phyloP scores from a whole-genome alignment of 2,113 vertebrate species.

The Pelmatolapia mariae region DNA sequence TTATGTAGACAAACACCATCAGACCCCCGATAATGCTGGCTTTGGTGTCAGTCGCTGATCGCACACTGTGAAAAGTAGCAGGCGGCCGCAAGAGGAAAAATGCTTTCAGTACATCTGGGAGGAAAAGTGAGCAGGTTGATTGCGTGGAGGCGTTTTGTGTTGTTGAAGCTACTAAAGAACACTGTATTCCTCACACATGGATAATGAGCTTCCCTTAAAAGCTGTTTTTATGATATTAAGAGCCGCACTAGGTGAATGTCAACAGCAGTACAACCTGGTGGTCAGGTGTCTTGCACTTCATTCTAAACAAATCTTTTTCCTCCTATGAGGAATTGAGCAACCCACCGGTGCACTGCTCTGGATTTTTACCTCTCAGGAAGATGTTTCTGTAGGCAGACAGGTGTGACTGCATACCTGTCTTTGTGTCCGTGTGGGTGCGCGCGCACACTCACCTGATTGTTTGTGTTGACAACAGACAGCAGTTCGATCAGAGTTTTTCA shows the following conservation, averaged over 20 bases:
- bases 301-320: background rate
- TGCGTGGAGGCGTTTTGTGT: background rate
- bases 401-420: conserved; percentile 38
- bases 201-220: background rate
- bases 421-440: background rate
- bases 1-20: background rate
- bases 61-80: conserved; percentile 49
- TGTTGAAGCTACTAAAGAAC: background rate
- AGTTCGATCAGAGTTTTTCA: background rate
- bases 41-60: conserved; percentile 7
- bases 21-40: background rate
- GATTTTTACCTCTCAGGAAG: conserved; percentile 46
- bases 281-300: background rate
- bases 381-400: background rate
- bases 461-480: background rate
- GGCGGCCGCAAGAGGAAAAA: conserved; percentile 9
- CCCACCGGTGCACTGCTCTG: conserved; percentile 4
- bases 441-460: background rate
- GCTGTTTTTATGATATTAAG: background rate
- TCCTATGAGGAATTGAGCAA: background rate
- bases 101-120: background rate
- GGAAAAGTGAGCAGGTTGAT: background rate
- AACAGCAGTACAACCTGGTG: conserved; percentile 7
- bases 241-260: background rate
- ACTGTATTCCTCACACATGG: background rate